Percentiles rank a stretch among this genome's conserved stretches.
Conservation (phyloP, 2,888 invertebrate species). For the Tetrapedia diversipes region DNA sequence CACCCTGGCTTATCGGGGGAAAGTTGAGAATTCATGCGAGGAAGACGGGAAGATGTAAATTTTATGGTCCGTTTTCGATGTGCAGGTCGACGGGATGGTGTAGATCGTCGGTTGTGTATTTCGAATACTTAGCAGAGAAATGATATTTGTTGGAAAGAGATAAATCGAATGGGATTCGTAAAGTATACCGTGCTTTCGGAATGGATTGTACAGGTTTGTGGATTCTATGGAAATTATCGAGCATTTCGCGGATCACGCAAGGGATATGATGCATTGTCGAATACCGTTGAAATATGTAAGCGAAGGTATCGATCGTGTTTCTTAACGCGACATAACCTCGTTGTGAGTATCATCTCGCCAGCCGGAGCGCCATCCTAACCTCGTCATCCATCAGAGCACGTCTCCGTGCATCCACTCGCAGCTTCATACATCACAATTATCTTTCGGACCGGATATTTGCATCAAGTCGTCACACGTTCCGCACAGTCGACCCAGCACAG, state of each 20-base stretch:
- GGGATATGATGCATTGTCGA: slow-evolving; percentile 49
- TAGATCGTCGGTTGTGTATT: background rate
- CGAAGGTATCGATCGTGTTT: slow-evolving; percentile 55
- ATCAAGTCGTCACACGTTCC: slow-evolving; percentile 47
- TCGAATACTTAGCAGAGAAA: background rate
- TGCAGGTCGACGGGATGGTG: background rate
- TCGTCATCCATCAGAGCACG: slow-evolving; percentile 69
- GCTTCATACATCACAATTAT: slow-evolving; percentile 71
- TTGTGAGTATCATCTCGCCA: too few relatives aligned
- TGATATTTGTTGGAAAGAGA: too few relatives aligned
- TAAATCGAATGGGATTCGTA: too few relatives aligned
- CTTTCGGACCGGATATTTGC: slow-evolving; percentile 54
- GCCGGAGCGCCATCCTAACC: slow-evolving; percentile 57
- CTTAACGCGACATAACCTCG: slow-evolving; percentile 48
- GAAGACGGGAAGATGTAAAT: slow-evolving; percentile 3
- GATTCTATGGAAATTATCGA: slow-evolving; percentile 5
- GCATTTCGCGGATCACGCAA: slow-evolving; percentile 2
- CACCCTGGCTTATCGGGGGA: background rate
- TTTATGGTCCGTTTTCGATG: background rate
- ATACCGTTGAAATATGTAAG: slow-evolving; percentile 38
- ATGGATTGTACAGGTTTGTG: too few relatives aligned
- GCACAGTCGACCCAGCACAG: slow-evolving; percentile 48
- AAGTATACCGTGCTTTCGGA: too few relatives aligned
- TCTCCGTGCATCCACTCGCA: slow-evolving; percentile 67
- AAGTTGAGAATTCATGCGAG: slow-evolving; percentile 5